Evolutionary conservation across 2,888 invertebrate species (phyloP).

Genomic region (Diadromus collaris): DNA sequence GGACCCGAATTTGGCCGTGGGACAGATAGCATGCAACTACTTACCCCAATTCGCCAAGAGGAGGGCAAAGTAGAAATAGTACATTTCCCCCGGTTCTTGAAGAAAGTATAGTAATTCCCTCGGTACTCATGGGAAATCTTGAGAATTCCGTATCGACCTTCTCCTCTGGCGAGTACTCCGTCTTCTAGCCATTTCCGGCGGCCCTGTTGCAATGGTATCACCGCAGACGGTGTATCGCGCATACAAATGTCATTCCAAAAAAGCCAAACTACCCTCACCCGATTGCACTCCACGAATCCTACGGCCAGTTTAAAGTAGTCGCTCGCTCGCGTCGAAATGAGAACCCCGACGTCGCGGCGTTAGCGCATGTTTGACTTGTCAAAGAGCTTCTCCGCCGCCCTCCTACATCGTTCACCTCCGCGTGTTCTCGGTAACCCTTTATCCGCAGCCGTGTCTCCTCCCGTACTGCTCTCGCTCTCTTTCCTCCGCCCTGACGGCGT

Average conservation of each 20-base stretch:
- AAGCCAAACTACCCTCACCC: neutral
- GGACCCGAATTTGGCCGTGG: no score
- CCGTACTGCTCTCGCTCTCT: conserved; percentile 41
- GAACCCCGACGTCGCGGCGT: conserved; percentile 54
- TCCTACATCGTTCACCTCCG: conserved; percentile 5
- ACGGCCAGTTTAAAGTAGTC: no score
- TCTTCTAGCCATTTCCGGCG: neutral
- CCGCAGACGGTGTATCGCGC: no score
- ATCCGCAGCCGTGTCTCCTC: conserved; percentile 45
- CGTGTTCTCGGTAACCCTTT: conserved; percentile 40
- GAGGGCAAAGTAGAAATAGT: conserved; percentile 40
- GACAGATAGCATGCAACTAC: no score
- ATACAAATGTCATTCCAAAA: neutral
- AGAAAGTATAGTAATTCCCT: conserved; percentile 53
- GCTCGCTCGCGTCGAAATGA: neutral
- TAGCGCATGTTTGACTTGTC: conserved; percentile 73
- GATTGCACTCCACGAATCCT: neutral
- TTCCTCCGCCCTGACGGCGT: neutral
- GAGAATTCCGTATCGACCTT: conserved; percentile 52
- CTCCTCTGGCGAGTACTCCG: conserved; percentile 4
- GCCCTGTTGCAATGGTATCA: no score
- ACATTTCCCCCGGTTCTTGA: conserved; percentile 51
- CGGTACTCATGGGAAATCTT: conserved; percentile 59
- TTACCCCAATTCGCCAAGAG: no score
- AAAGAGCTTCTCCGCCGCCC: conserved; percentile 64